These are phyloP conservation scores for Laupala kohalensis DNA, from an alignment of 1,140 invertebrate genomes.

Conservation along the genomic window DNA sequence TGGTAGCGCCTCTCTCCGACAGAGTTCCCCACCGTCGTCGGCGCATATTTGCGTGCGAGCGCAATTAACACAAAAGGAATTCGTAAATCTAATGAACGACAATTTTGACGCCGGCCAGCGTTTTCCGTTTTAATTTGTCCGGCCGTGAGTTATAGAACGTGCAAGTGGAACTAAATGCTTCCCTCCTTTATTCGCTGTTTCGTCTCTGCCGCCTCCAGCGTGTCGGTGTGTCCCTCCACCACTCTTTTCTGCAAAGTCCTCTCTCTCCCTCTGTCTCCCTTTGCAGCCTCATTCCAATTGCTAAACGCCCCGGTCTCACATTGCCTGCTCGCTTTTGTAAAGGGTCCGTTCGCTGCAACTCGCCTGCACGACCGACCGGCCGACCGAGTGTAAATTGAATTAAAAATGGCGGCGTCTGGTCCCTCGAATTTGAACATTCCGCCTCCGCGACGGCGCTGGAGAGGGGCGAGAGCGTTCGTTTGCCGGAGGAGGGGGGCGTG, in stretches of 20 bases:
- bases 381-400: slow-evolving; percentile 7
- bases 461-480: too few species aligned
- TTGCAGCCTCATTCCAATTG: not conserved
- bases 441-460: too few species aligned
- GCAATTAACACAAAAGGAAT: not conserved
- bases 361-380: not conserved
- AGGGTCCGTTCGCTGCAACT: not conserved
- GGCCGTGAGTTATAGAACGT: not conserved
- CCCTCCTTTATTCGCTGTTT: not conserved
- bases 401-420: not conserved
- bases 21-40: too few species aligned
- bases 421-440: slow-evolving; percentile 1
- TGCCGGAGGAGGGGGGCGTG: too few species aligned
- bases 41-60: not conserved
- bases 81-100: not conserved
- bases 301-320: not conserved
- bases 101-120: not conserved
- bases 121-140: not conserved
- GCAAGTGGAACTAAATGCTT: not conserved
- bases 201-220: too few species aligned
- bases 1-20: too few species aligned
- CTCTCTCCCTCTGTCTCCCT: not conserved
- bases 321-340: not conserved
- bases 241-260: not conserved
- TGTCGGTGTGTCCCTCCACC: too few species aligned